These are phyloP conservation scores for Myripristis jacobus DNA, from an alignment of 2,797 vertebrate genomes.

Conservation along the genomic window DNA sequence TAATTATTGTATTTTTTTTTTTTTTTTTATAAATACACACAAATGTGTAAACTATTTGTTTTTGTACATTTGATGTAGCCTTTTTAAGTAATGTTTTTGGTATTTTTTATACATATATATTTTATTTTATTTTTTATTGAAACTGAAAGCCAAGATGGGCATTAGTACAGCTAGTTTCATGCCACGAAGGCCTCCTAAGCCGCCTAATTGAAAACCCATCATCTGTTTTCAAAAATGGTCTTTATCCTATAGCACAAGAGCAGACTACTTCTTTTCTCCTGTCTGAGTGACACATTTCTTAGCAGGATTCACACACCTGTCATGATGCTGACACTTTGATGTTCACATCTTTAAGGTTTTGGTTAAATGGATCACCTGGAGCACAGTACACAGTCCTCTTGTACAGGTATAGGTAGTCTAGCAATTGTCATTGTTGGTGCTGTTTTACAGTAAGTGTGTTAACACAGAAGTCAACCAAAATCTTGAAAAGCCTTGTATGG, in stretches of 20 bases:
- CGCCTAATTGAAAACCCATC: slow-evolving; percentile 3
- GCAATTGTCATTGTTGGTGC: background rate
- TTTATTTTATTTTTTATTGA: too few relatives aligned
- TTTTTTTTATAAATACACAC: background rate
- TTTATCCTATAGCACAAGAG: background rate
- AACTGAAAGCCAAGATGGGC: background rate
- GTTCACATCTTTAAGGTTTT: background rate
- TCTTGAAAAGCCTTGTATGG: background rate
- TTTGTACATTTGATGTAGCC: slow-evolving; percentile 22
- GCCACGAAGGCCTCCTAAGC: background rate
- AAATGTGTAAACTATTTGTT: background rate
- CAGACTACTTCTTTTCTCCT: background rate
- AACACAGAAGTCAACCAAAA: background rate
- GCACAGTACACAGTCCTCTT: background rate
- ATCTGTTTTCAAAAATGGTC: slow-evolving; percentile 7
- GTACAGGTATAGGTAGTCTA: slow-evolving; percentile 7
- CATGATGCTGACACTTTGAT: background rate
- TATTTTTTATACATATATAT: slow-evolving; percentile 11
- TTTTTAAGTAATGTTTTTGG: background rate
- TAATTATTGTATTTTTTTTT: background rate
- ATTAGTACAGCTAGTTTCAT: background rate
- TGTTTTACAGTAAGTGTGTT: slow-evolving; percentile 8
- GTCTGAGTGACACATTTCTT: background rate
- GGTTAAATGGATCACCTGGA: background rate
- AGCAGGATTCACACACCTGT: background rate